phyloP scores from a whole-genome alignment of 2,797 vertebrate species.

The Eulemur albifrons region DNA sequence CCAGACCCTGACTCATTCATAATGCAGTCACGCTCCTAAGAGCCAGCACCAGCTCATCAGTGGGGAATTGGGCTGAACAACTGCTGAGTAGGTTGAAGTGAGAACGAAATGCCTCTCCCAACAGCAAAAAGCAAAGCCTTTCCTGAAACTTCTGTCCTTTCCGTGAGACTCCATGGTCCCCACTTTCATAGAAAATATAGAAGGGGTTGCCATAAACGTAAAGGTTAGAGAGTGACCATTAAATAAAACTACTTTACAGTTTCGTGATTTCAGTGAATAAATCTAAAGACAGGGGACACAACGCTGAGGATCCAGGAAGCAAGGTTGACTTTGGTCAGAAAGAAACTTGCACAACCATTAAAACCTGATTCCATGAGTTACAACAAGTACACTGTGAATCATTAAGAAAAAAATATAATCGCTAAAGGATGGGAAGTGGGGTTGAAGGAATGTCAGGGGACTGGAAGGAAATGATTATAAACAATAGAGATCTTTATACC shows the following conservation, averaged over 20 bases:
- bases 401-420: not conserved
- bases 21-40: not conserved
- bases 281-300: not conserved
- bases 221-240: not conserved
- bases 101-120: not conserved
- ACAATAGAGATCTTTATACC: not conserved
- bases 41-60: not conserved
- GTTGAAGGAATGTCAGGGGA: not conserved
- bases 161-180: not conserved
- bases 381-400: not conserved
- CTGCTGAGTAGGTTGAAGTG: not conserved
- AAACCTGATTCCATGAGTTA: not conserved
- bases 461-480: not conserved
- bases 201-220: not conserved
- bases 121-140: not conserved
- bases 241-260: not conserved
- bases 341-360: not conserved
- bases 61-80: not conserved
- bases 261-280: not conserved
- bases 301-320: not conserved
- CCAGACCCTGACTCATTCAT: not conserved
- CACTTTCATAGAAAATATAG: not conserved
- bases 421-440: not conserved
- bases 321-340: not conserved
- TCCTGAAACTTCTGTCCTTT: not conserved